Evolutionary conservation across 2,113 vertebrate genomes (phyloP), one percentile per base, ranked within the genome.

Genomic region (Sceloporus tristichus): DNA sequence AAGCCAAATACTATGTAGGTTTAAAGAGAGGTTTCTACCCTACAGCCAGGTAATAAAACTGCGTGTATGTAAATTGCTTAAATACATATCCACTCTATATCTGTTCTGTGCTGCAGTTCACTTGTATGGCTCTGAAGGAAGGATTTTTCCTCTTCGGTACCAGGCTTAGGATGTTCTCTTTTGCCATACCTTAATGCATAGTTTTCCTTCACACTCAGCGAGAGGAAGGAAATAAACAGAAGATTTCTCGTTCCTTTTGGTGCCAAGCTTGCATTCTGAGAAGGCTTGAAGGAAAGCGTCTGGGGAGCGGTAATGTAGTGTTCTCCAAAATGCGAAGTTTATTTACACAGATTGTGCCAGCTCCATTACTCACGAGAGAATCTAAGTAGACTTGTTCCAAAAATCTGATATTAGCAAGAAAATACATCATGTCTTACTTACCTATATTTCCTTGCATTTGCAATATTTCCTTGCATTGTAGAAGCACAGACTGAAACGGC

Each of bases 221-320:
- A 18, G 74, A 25, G 29, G 5, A 87, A 9, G 73, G 4, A 29
- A 53, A 5, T 38, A 73, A 91, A 40, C 1, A 13, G 42, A 92
- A 84, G 62, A 84, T 77, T 9, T 53, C 75, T 23, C 27, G 38
- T 38, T 25, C 34, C 62, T 91, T 90, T 79, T 91, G 83, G 4
- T 56, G 18, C 79, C 56, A 62, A 62, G 56, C 66, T 75, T 13
- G 86, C 29, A 59, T 82, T 65, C 38, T 70, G n/a, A 54, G 6
- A 86, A 34, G 29, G 23, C 71, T 1, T 16, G 78, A 90, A 79
- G 87, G 82, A 56, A 4, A 0, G 21, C 16, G 21, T 34, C 29
- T 23, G 77, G 42, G 86, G 84, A 5, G 42, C 29, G 62, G 13
- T 80, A 66, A 66, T 38, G n/a, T 6, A 90, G 56, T 79, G n/a